Evolutionary conservation across 2,113 vertebrate species (phyloP).

Genomic region (Hymenochirus boettgeri): DNA sequence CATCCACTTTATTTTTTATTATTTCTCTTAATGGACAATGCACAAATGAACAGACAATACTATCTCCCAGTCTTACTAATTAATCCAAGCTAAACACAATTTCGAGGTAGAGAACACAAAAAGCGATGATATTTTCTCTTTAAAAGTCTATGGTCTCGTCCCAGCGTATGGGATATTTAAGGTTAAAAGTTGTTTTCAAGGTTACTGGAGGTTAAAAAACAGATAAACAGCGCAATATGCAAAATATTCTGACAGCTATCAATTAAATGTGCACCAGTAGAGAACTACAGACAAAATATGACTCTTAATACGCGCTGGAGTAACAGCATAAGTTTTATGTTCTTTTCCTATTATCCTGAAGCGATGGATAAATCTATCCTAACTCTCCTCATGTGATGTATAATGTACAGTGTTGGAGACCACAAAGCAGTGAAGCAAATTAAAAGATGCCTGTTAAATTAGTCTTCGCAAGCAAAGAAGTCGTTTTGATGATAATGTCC

Average conservation of each 20-base stretch:
- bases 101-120: too few species aligned
- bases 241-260: conserved; percentile 43
- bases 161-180: neutral
- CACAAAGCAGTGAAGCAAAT: conserved; percentile 16
- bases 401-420: conserved; percentile 37
- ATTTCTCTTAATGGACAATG: too few species aligned
- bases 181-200: conserved; percentile 6
- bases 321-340: conserved; percentile 54
- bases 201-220: conserved; percentile 21
- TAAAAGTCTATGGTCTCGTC: too few species aligned
- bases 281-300: conserved; percentile 39
- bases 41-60: too few species aligned
- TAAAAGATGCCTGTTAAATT: conserved; percentile 43
- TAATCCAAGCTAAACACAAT: too few species aligned
- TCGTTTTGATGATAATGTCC: conserved; percentile 43
- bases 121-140: neutral
- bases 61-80: too few species aligned
- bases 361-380: conserved; percentile 56
- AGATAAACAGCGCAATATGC: conserved; percentile 15
- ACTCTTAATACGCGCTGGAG: conserved; percentile 47
- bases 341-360: conserved; percentile 55
- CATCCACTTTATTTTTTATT: too few species aligned
- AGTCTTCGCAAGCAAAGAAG: conserved; percentile 41
- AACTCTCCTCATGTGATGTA: conserved; percentile 48
- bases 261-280: conserved; percentile 50